Evolutionary conservation across 2,113 vertebrate species (phyloP).

Genomic region (Boulengerochromis microlepis): DNA sequence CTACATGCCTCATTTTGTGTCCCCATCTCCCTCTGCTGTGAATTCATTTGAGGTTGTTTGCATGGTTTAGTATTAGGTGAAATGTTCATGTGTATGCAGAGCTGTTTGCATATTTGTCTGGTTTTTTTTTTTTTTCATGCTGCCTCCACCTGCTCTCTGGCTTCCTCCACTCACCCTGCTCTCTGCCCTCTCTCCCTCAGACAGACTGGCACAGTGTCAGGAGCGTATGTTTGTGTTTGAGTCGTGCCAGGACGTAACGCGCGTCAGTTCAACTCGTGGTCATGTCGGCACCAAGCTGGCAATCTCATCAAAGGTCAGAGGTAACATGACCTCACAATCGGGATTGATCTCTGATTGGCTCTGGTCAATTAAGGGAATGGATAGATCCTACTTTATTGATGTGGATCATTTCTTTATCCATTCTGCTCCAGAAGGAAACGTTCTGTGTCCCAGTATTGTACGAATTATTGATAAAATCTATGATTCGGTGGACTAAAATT

Average conservation of each 20-base stretch:
- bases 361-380: constrained; percentile 25
- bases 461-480: neutral
- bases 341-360: constrained; percentile 37
- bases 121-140: neutral
- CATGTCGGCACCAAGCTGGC: constrained; percentile 40
- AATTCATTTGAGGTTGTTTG: neutral
- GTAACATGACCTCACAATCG: constrained; percentile 50
- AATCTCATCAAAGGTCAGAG: constrained; percentile 55
- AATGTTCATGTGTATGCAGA: neutral
- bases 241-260: constrained; percentile 58
- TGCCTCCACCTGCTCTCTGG: neutral
- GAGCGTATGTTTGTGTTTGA: constrained; percentile 68
- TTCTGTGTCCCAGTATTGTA: constrained; percentile 15
- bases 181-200: constrained; percentile 60
- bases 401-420: constrained; percentile 36
- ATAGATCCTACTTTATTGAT: constrained; percentile 25
- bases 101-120: neutral
- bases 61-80: neutral
- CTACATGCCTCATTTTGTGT: neutral
- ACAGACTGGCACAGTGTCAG: constrained; percentile 57
- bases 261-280: constrained; percentile 8
- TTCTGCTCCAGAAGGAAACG: constrained; percentile 24
- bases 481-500: neutral
- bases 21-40: neutral
- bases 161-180: constrained; percentile 19